Base-by-base conservation (phyloP, 2,113 vertebrate genomes). In the Grammomys surdaster region DNA sequence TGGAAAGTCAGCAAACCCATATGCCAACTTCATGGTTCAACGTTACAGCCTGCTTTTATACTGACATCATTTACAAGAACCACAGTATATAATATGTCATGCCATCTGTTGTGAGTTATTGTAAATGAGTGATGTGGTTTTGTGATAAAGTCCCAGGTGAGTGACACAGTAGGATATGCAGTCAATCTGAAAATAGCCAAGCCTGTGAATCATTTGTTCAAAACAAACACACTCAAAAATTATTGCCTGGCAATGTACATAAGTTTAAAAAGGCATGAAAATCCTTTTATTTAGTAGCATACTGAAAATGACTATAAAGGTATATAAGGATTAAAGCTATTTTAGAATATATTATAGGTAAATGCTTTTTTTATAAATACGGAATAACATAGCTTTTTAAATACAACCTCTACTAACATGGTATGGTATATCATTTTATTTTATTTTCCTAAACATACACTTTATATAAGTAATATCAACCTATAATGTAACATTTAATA, bases 121-220 rank as follows among this genome's bases (percentile, higher is more conserved):
- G 36, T 60, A 40, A 85, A 77, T 78, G 40, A 90, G 70, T 43
- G 81, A 69, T 1, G 92, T 28, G 31, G 48, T 12, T 75, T 88
- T 26, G 67, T 51, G 69, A 76, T 1, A 0, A 94, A 72, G 36
- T 87, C 24, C 56, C 54, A 5, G 20, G 58, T 91, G 48, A 88
- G 40, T 0, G 69, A 11, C n/a, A 40, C 8, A 75, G 9, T 51
- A 11, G 8, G 0, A 31, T 58, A 28, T 89, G 56, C 0, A 54
- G 5, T 78, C 36, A 87, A 2, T 90, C 60, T 88, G 69, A 94
- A 95, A 95, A 88, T 33, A 89, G 24, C 10, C 54, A 91, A 19
- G 7, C 3, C 3, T 22, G 48, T 67, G 31, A 70, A 60, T 36
- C 65, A 89, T 85, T 54, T 81, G 31, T 72, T 46, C 16, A 95